A percentile compares a stretch with the other conserved stretches of the same genome.
Evolutionary conservation across 92 coral and sea anemone species (phyloP).

Genomic region (Epizoanthus illoricatus): DNA sequence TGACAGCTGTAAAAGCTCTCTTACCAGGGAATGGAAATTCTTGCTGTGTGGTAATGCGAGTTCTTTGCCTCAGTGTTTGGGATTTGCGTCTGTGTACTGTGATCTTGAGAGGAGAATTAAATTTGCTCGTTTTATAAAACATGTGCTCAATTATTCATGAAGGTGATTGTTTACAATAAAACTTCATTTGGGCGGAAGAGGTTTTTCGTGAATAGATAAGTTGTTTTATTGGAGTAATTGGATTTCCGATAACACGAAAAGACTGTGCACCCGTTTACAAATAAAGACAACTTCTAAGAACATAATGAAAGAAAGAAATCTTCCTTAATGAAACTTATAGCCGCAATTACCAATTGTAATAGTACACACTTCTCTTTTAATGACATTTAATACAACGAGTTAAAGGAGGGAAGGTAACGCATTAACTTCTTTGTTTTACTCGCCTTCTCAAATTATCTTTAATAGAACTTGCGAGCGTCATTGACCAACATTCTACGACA

Average conservation of each 20-base stretch:
- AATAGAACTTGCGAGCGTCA: not conserved
- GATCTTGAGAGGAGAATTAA: not conserved
- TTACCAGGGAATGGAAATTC: conserved; percentile 4
- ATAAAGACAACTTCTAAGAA: conserved; percentile 7
- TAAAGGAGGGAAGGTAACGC: not conserved
- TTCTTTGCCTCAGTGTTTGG: not conserved
- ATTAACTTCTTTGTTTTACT: not conserved
- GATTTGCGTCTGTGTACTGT: not conserved
- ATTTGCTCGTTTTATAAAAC: conserved; percentile 17
- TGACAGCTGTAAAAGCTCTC: not conserved
- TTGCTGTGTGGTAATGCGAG: not conserved
- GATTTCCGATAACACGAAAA: conserved; percentile 35
- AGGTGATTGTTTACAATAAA: conserved; percentile 31
- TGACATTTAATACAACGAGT: not conserved
- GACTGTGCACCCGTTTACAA: conserved; percentile 28
- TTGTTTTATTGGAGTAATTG: conserved; percentile 28
- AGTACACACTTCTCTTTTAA: not conserved
- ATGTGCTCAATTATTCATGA: conserved; percentile 6
- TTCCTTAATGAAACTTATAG: conserved; percentile 18
- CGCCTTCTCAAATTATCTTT: conserved; percentile 12
- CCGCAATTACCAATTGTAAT: conserved; percentile 26
- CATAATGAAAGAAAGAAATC: not conserved
- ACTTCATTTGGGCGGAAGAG: conserved; percentile 37
- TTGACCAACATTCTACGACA: not conserved
- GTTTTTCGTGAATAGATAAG: conserved; percentile 23